Evolutionary conservation across 1,140 invertebrate species (phyloP).

Genomic region (Drosophila subobscura): DNA sequence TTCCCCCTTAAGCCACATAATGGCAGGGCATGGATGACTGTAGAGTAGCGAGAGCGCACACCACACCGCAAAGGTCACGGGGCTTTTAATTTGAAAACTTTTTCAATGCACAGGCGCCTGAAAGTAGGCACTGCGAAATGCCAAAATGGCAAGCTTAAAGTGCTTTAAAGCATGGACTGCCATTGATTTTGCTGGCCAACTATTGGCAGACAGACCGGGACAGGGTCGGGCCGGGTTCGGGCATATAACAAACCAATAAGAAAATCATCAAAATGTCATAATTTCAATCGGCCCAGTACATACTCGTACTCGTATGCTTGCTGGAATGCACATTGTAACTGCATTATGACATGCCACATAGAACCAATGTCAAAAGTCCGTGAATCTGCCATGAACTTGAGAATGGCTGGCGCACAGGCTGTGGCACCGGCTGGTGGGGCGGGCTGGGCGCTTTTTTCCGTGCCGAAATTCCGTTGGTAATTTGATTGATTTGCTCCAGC

Average conservation of each 20-base stretch:
- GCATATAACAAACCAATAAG: slow-evolving; percentile 77
- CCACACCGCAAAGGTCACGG: slow-evolving; percentile 43
- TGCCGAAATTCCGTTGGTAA: slow-evolving; percentile 66
- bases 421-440: background rate
- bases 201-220: slow-evolving; percentile 31
- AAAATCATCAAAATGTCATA: slow-evolving; percentile 83
- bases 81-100: slow-evolving; percentile 60
- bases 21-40: slow-evolving; percentile 46
- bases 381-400: slow-evolving; percentile 67
- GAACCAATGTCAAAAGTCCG: slow-evolving; percentile 49
- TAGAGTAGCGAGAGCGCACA: slow-evolving; percentile 1
- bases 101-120: slow-evolving; percentile 13
- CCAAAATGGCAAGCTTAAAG: slow-evolving; percentile 35
- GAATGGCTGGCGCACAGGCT: slow-evolving; percentile 24
- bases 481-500: slow-evolving; percentile 75
- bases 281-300: slow-evolving; percentile 67
- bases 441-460: slow-evolving; percentile 9
- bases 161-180: slow-evolving; percentile 16
- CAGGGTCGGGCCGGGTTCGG: background rate
- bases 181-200: slow-evolving; percentile 36
- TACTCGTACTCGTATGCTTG: slow-evolving; percentile 10
- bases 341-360: slow-evolving; percentile 79
- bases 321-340: slow-evolving; percentile 69
- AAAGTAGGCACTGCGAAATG: background rate
- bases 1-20: slow-evolving; percentile 26